These are phyloP conservation scores for Chymomyza costata DNA, from an alignment of 1,140 invertebrate genomes.

Conservation along the genomic window DNA sequence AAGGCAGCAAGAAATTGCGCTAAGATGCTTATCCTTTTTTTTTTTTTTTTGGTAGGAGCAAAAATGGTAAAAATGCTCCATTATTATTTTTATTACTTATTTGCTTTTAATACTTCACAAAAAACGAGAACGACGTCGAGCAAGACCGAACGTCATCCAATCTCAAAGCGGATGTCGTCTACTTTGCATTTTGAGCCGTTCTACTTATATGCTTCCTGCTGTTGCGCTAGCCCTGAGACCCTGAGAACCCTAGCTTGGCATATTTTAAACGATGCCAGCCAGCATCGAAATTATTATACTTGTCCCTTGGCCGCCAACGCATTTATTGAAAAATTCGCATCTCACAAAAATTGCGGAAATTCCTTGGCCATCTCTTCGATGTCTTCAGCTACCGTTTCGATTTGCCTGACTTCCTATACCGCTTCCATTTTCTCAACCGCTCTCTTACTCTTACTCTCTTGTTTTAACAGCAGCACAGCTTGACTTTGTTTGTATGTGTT, in stretches of 20 bases:
- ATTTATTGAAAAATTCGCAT: conserved; percentile 72
- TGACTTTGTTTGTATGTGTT: no score
- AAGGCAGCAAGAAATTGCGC: conserved; percentile 70
- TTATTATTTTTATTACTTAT: conserved; percentile 76
- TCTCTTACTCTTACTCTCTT: conserved; percentile 30
- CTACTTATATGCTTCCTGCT: conserved; percentile 70
- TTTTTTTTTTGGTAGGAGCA: conserved; percentile 54
- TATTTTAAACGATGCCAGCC: conserved; percentile 60
- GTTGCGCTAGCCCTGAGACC: conserved; percentile 33
- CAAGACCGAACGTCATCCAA: conserved; percentile 63
- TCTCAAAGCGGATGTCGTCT: conserved; percentile 73
- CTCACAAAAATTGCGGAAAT: conserved; percentile 50
- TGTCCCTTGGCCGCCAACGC: conserved; percentile 41
- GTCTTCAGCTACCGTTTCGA: conserved; percentile 49
- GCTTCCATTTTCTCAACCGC: conserved; percentile 3
- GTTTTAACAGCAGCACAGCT: conserved; percentile 67
- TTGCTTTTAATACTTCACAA: conserved; percentile 75
- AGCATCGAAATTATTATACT: conserved; percentile 56
- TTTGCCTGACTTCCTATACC: conserved; percentile 24
- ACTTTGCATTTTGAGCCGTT: conserved; percentile 73
- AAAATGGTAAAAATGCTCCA: conserved; percentile 74
- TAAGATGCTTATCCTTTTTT: conserved; percentile 75
- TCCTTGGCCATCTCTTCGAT: conserved; percentile 52
- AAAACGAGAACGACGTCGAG: conserved; percentile 25
- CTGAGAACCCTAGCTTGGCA: conserved; percentile 37